Percentiles rank a stretch among this genome's conserved stretches.
Conservation (phyloP, 2,113 vertebrate species). For the Poeciliopsis turrubarensis region DNA sequence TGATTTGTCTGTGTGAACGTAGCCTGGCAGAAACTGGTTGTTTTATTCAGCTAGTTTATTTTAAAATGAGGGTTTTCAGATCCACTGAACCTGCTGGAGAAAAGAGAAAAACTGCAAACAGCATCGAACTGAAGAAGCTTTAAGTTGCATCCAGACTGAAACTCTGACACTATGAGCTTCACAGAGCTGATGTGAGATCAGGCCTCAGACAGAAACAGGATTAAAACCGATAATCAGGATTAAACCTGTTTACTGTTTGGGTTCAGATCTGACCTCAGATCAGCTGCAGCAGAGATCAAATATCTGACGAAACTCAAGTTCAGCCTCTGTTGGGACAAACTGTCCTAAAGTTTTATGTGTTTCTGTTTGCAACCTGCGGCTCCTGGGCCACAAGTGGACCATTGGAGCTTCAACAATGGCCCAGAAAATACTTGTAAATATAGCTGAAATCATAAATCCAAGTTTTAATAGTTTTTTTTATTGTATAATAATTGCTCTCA, state of each 20-base stretch:
- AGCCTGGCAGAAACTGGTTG: no score
- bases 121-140: neutral
- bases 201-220: constrained; percentile 43
- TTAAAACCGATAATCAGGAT: constrained; percentile 34
- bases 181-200: constrained; percentile 11
- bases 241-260: constrained; percentile 25
- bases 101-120: neutral
- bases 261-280: constrained; percentile 15
- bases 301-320: neutral
- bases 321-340: neutral
- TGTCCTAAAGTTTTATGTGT: neutral
- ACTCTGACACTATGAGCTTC: neutral
- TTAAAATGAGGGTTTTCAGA: no score
- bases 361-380: neutral
- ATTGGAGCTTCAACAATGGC: no score
- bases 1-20: no score
- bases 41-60: no score
- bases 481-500: no score
- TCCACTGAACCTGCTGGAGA: no score
- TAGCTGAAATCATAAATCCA: no score
- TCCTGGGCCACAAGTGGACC: no score
- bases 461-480: no score
- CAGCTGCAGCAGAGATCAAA: neutral
- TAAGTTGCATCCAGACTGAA: neutral
- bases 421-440: no score